These are phyloP conservation scores for Brassicogethes aeneus DNA, from an alignment of 2,888 invertebrate species.

Conservation along the genomic window DNA sequence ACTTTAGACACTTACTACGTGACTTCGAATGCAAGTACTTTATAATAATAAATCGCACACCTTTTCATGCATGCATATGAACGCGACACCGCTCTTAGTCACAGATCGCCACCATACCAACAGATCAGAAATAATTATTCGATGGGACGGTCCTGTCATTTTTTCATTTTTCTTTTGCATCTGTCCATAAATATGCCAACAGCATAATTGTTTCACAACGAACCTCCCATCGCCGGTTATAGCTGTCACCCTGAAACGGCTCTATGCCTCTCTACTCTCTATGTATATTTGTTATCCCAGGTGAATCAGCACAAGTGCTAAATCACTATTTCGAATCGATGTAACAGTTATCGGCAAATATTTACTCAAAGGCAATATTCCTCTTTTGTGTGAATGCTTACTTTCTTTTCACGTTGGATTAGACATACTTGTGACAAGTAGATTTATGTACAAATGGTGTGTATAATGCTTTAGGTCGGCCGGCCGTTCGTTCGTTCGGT, in stretches of 20 bases:
- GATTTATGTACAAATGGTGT: constrained; percentile 35
- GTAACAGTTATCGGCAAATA: constrained; percentile 37
- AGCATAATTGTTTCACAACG: constrained; percentile 34
- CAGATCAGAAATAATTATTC: too few relatives aligned
- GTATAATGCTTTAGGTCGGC: too few relatives aligned
- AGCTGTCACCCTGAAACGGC: constrained; percentile 17
- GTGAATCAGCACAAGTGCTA: constrained; percentile 35
- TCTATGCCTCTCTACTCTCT: too few relatives aligned
- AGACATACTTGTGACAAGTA: constrained; percentile 37
- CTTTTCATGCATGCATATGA: constrained; percentile 35
- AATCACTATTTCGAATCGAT: constrained; percentile 34
- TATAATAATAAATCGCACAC: constrained; percentile 36
- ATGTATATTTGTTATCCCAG: constrained; percentile 24
- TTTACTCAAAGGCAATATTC: constrained; percentile 38
- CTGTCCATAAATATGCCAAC: too few relatives aligned
- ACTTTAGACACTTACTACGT: constrained; percentile 33
- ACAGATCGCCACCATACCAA: constrained; percentile 24
- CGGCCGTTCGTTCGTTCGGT: too few relatives aligned
- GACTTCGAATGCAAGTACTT: constrained; percentile 38
- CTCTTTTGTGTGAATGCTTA: constrained; percentile 25
- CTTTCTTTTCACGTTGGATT: constrained; percentile 34
- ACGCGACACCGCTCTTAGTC: constrained; percentile 36
- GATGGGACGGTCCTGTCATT: too few relatives aligned
- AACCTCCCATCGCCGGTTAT: constrained; percentile 32
- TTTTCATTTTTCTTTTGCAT: too few relatives aligned